phyloP scores from a whole-genome alignment of 2,888 invertebrate genomes.

The Flexamia atlantica region DNA sequence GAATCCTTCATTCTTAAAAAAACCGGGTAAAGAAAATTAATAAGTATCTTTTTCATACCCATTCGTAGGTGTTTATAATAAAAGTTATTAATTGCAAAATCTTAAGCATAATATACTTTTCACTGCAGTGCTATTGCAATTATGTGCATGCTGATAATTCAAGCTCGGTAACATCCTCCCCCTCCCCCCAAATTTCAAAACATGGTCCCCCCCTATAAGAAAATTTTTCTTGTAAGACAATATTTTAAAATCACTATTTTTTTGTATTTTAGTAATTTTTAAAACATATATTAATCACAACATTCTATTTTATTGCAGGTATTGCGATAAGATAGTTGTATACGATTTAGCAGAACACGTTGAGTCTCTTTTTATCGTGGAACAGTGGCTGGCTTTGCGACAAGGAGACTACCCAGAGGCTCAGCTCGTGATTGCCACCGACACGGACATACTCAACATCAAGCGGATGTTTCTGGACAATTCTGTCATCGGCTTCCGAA shows the following conservation, averaged over 20 bases:
- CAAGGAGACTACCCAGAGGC: slow-evolving; percentile 51
- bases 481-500: slow-evolving; percentile 20
- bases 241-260: not conserved
- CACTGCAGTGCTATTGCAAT: no score
- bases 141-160: no score
- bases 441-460: not conserved
- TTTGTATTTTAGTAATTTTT: not conserved
- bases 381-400: slow-evolving; percentile 66
- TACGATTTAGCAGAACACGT: slow-evolving; percentile 60
- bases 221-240: no score
- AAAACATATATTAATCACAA: not conserved
- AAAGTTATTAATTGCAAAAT: no score
- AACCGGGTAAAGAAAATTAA: no score
- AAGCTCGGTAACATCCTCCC: no score
- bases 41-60: no score
- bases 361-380: slow-evolving; percentile 63
- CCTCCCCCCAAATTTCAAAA: no score
- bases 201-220: no score
- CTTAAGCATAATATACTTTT: no score
- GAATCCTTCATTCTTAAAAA: no score
- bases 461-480: slow-evolving; percentile 52
- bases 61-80: no score
- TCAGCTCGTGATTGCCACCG: not conserved
- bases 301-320: slow-evolving; percentile 41
- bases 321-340: slow-evolving; percentile 66